Evolutionary conservation across 2,888 invertebrate genomes (phyloP).

Genomic region (Oligia fasciuncula): DNA sequence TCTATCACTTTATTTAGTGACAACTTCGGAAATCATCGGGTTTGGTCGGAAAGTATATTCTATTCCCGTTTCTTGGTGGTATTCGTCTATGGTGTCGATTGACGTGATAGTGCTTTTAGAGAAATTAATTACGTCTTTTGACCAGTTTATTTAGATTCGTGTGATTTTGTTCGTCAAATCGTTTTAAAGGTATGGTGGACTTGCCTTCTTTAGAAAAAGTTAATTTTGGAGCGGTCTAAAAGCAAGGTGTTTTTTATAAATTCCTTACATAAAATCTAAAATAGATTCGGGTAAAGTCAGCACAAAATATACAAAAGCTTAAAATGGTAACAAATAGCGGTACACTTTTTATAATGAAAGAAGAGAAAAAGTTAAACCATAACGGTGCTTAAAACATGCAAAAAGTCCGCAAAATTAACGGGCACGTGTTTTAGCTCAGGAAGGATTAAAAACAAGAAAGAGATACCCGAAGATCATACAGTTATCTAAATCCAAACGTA

Average conservation of each 20-base stretch:
- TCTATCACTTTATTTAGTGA: slow-evolving; percentile 76
- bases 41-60: slow-evolving; percentile 56
- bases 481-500: slow-evolving; percentile 55
- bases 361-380: slow-evolving; percentile 9
- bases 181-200: neutral
- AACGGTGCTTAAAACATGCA: slow-evolving; percentile 45
- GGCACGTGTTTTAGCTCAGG: slow-evolving; percentile 42
- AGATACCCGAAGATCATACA: slow-evolving; percentile 34
- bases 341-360: slow-evolving; percentile 17
- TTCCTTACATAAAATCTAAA: neutral
- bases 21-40: slow-evolving; percentile 59
- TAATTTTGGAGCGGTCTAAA: neutral
- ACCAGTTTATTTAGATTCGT: slow-evolving; percentile 34
- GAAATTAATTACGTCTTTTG: slow-evolving; percentile 51
- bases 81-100: slow-evolving; percentile 61
- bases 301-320: neutral
- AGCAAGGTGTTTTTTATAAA: neutral
- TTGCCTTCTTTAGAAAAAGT: neutral
- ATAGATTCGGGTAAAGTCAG: slow-evolving; percentile 13
- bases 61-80: slow-evolving; percentile 51
- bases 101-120: slow-evolving; percentile 50
- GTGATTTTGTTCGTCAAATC: slow-evolving; percentile 13
- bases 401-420: slow-evolving; percentile 34
- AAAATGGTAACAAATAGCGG: slow-evolving; percentile 14
- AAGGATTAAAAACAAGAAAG: slow-evolving; percentile 30